Evolutionary conservation across 2,797 vertebrate genomes (phyloP), one percentile per base, ranked within the genome.

Genomic region (Diplodus sargus): DNA sequence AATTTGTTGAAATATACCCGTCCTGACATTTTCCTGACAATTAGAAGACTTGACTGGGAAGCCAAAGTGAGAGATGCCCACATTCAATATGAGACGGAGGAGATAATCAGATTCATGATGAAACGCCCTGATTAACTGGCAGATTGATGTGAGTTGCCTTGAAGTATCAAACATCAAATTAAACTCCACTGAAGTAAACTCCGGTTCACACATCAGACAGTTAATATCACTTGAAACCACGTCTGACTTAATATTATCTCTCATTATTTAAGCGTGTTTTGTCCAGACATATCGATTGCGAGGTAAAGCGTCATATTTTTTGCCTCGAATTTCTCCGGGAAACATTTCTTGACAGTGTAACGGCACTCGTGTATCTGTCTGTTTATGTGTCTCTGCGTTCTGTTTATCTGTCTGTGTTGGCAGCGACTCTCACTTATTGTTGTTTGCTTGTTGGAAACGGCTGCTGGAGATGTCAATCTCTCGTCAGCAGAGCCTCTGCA

Each of bases 391-490:
- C n/a, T 83, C 23, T 75, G 68, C 13, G 34, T 82, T 74, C 17
- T 78, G 71, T 84, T 81, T 82, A 67, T 82, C 76, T 71, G 81
- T 67, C 83, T 73, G 61, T 54, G 76, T 62, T 86, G 84, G 89
- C 78, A 74, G 76, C 5, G 39, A 77, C 39, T 74, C 80, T 83
- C 78, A 51, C 81, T 88, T 82, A 81, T 81, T 86, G 87, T 85
- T 89, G 85, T 91, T 86, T 81, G 70, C 83, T 87, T 28, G 75
- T 77, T 86, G 85, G 77, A 76, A 88, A 61, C 82, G 81, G 83
- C 85, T 91, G 88, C 76, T 80, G 85, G 76, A 88, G 85, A 86
- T 86, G 87, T 90, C 89, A 89, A n/a, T 87, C 77, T 84, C 71
- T 85, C 72, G 72, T 76, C 82, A 43, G 84, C 76, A 58, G 82